phyloP scores from a whole-genome alignment of 1,140 invertebrate species.

The Micrasema longulum region DNA sequence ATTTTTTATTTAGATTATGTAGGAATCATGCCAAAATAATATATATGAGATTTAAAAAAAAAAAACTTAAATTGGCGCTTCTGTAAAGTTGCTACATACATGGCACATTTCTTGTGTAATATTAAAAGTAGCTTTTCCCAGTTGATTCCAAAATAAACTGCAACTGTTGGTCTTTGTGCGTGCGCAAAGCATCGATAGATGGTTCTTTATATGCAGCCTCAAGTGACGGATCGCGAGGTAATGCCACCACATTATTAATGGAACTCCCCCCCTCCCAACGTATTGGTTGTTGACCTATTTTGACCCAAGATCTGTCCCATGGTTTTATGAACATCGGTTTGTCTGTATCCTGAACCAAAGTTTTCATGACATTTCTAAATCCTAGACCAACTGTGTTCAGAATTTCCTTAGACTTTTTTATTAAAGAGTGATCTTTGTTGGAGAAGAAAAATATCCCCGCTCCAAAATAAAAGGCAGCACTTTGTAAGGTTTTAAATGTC shows the following conservation, averaged over 20 bases:
- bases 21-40: too few relatives aligned
- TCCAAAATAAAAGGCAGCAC: slow-evolving; percentile 20
- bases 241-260: background rate
- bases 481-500: slow-evolving; percentile 37
- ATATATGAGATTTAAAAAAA: too few relatives aligned
- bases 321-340: slow-evolving; percentile 39
- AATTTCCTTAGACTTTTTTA: slow-evolving; percentile 43
- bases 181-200: slow-evolving; percentile 41
- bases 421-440: slow-evolving; percentile 46
- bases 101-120: too few relatives aligned
- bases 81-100: too few relatives aligned
- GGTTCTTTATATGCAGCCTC: slow-evolving; percentile 47
- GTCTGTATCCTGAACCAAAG: slow-evolving; percentile 26
- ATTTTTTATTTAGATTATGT: too few relatives aligned
- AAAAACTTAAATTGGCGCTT: too few relatives aligned
- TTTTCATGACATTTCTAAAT: slow-evolving; percentile 36
- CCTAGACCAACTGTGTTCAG: slow-evolving; percentile 47
- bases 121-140: slow-evolving; percentile 35
- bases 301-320: slow-evolving; percentile 39
- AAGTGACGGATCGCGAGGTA: slow-evolving; percentile 47
- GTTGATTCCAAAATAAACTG: slow-evolving; percentile 39
- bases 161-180: slow-evolving; percentile 44
- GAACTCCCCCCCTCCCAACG: slow-evolving; percentile 4
- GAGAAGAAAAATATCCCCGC: slow-evolving; percentile 47
- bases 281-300: slow-evolving; percentile 17